phyloP scores from a whole-genome alignment of 1,140 invertebrate species.

The Drosophila ambigua region DNA sequence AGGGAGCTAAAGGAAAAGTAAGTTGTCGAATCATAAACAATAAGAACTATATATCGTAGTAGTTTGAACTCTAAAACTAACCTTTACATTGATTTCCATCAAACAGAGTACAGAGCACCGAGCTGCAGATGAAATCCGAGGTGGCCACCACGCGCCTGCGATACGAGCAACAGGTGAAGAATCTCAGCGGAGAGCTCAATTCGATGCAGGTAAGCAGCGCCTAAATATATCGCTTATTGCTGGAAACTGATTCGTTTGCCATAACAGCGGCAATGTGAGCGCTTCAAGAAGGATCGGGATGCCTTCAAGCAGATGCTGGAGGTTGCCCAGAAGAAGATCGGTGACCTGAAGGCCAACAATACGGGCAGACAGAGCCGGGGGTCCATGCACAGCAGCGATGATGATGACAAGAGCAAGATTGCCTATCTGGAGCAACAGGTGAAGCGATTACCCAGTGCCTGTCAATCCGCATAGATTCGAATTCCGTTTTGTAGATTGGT shows the following conservation, averaged over 20 bases:
- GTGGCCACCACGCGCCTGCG: slow-evolving; percentile 93
- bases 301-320: slow-evolving; percentile 96
- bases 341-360: slow-evolving; percentile 87
- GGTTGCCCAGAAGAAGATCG: slow-evolving; percentile 92
- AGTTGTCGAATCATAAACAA: slow-evolving; percentile 10
- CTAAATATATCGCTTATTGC: neutral
- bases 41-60: too few relatives aligned
- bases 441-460: neutral
- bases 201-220: slow-evolving; percentile 88
- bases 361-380: slow-evolving; percentile 82
- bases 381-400: slow-evolving; percentile 83
- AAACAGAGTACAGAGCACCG: slow-evolving; percentile 88
- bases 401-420: slow-evolving; percentile 87
- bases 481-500: slow-evolving; percentile 84
- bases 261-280: slow-evolving; percentile 78
- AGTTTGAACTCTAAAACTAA: too few relatives aligned
- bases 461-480: neutral
- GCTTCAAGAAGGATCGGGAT: slow-evolving; percentile 95
- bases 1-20: slow-evolving; percentile 88
- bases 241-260: too few relatives aligned
- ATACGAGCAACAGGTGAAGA: slow-evolving; percentile 94
- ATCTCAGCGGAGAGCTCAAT: slow-evolving; percentile 93
- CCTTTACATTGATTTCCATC: too few relatives aligned
- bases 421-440: slow-evolving; percentile 91
- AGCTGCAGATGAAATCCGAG: slow-evolving; percentile 93